Conservation (phyloP, 2,888 invertebrate genomes). For the Xestia xanthographa region DNA sequence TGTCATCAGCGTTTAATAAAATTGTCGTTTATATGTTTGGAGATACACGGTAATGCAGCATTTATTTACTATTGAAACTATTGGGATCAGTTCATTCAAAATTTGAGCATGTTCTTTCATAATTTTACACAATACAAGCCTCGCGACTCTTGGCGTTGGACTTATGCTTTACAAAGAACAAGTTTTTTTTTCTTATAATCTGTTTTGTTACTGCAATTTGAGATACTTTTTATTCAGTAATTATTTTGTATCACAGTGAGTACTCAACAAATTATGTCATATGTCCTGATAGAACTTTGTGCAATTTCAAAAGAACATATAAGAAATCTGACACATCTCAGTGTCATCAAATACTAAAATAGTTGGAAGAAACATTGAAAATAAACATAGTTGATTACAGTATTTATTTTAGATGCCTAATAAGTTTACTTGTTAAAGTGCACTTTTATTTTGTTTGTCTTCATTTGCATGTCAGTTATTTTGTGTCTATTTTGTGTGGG, state of each 20-base stretch:
- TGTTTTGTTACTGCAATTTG: slow-evolving; percentile 14
- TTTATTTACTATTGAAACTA: slow-evolving; percentile 24
- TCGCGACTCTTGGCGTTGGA: slow-evolving; percentile 81
- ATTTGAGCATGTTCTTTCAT: slow-evolving; percentile 45
- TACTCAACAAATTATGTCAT: not conserved
- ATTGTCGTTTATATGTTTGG: slow-evolving; percentile 46
- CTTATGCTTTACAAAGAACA: slow-evolving; percentile 75
- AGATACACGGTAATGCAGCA: slow-evolving; percentile 15
- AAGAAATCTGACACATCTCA: slow-evolving; percentile 47
- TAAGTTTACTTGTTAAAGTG: too few relatives aligned
- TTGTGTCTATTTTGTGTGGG: not conserved
- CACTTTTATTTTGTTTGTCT: not conserved
- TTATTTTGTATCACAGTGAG: slow-evolving; percentile 5
- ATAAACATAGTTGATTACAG: slow-evolving; percentile 33
- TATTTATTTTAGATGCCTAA: slow-evolving; percentile 20
- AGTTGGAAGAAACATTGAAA: slow-evolving; percentile 33
- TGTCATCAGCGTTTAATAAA: slow-evolving; percentile 77
- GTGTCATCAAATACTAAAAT: slow-evolving; percentile 44
- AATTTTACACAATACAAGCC: slow-evolving; percentile 63
- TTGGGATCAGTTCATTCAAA: not conserved
- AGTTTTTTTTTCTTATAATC: slow-evolving; percentile 43
- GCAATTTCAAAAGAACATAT: slow-evolving; percentile 22
- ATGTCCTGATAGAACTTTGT: slow-evolving; percentile 19
- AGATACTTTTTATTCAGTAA: not conserved
- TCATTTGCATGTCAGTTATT: not conserved